phyloP scores from a whole-genome alignment of 2,888 invertebrate genomes.

The Agrilus biguttatus region DNA sequence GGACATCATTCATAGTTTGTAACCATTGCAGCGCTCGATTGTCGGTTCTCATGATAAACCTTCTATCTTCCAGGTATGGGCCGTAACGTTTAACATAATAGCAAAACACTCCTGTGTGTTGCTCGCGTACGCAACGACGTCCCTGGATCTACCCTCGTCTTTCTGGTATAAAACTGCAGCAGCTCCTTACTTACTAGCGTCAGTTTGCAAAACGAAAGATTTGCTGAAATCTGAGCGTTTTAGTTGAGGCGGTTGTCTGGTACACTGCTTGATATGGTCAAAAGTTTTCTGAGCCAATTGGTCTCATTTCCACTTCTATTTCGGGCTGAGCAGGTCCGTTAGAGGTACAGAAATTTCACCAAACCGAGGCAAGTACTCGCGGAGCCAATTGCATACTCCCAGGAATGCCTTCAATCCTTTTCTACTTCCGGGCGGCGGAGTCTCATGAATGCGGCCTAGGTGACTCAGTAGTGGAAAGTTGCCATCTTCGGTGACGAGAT shows the following conservation, averaged over 20 bases:
- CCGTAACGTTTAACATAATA: conserved; percentile 11
- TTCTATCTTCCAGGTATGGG: conserved; percentile 11
- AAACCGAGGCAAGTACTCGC: conserved; percentile 14
- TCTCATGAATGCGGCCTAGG: conserved; percentile 3
- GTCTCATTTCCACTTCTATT: conserved; percentile 8
- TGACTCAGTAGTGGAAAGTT: conserved; percentile 8
- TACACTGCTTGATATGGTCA: conserved; percentile 5
- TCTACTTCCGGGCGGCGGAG: conserved; percentile 3
- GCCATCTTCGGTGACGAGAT: conserved; percentile 5
- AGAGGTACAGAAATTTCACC: conserved; percentile 11
- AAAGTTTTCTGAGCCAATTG: conserved; percentile 6
- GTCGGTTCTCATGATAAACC: conserved; percentile 13
- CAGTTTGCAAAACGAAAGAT: conserved; percentile 12
- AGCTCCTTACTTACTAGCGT: conserved; percentile 11
- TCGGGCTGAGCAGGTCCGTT: conserved; percentile 8
- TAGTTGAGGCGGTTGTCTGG: conserved; percentile 8
- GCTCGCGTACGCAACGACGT: conserved; percentile 11
- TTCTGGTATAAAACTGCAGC: conserved; percentile 14
- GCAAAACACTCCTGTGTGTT: conserved; percentile 16
- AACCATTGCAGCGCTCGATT: conserved; percentile 12
- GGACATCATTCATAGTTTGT: conserved; percentile 3
- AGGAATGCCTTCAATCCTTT: conserved; percentile 10
- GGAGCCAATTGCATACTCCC: conserved; percentile 13
- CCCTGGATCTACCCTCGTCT: background rate
- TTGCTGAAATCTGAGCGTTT: conserved; percentile 9